Evolutionary conservation across 2,113 vertebrate species (phyloP), one percentile per base, ranked within the genome.

Genomic region (Podilymbus podiceps): DNA sequence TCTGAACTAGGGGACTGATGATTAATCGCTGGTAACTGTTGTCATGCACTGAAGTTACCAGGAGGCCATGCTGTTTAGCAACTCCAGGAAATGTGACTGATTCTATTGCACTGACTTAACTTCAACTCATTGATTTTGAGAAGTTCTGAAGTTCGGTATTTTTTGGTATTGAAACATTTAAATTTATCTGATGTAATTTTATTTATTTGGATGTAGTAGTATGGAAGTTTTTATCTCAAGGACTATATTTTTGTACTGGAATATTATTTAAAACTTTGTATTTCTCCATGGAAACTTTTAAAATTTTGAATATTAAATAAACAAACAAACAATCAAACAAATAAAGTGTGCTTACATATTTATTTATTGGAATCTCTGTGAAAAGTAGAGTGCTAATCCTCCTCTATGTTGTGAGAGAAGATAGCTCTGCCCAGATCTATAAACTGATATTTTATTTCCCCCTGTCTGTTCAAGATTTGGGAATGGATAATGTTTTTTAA

Each of bases 161-260:
- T 77, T 59, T 87, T 71, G 53, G 21, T 86, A 60, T 69, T 72
- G 87, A 74, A 89, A 42, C 23, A 67, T 85, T 95, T 68, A 63
- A 93, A 52, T 53, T 23, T 92, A 50, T 93, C 80, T 88, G 68
- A 71, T 55, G 23, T 84, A 13, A 74, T 55, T 86, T 83, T 91
- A 90, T 96, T 96, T 97, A 97, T 96, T 96, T 88, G 73, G 60
- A 91, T 24, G 8, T 67, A 71, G 44, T n/a, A 66, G 21, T 60
- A 68, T 60, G 60, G 85, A 95, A 88, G 15, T 15, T 89, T 79
- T 44, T 69, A 72, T 90, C 74, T 90, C 20, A 69, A 44, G 23
- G 53, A 72, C 49, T 77, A 23, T 78, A 89, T 82, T 96, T 95
- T 94, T 97, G 49, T 85, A 96, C 85, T 12, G 7, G 20, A 96